Conservation (phyloP, 2,113 vertebrate genomes). For the Sander vitreus region DNA sequence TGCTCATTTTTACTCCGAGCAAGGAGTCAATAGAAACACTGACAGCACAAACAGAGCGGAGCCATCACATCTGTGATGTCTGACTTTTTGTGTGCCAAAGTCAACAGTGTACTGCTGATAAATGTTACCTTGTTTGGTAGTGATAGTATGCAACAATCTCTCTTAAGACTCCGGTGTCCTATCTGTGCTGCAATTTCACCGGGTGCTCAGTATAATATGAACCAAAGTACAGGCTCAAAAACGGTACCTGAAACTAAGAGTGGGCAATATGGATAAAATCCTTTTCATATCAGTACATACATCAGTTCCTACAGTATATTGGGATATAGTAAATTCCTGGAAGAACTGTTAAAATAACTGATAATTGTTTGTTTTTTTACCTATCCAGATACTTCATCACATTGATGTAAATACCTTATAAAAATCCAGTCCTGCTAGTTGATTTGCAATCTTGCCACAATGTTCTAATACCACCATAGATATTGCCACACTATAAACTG, state of each 20-base stretch:
- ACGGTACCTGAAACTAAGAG: not conserved
- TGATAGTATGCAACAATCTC: not conserved
- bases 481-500: not conserved
- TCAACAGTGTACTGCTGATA: not conserved
- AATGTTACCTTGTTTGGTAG: not conserved
- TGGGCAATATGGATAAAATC: not conserved
- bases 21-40: not conserved
- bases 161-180: not conserved
- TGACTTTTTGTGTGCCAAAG: not conserved
- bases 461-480: not conserved
- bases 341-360: too few species aligned
- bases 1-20: slow-evolving; percentile 69
- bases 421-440: too few species aligned
- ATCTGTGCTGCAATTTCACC: not conserved
- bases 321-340: not conserved
- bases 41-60: not conserved
- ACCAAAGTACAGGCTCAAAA: not conserved
- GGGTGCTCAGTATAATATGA: not conserved
- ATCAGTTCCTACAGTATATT: not conserved
- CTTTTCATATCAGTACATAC: not conserved
- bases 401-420: not conserved
- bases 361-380: too few species aligned
- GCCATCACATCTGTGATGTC: not conserved
- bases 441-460: not conserved
- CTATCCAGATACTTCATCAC: not conserved